These are phyloP conservation scores for Sericinus montela DNA, from an alignment of 2,888 invertebrate genomes.

Conservation along the genomic window DNA sequence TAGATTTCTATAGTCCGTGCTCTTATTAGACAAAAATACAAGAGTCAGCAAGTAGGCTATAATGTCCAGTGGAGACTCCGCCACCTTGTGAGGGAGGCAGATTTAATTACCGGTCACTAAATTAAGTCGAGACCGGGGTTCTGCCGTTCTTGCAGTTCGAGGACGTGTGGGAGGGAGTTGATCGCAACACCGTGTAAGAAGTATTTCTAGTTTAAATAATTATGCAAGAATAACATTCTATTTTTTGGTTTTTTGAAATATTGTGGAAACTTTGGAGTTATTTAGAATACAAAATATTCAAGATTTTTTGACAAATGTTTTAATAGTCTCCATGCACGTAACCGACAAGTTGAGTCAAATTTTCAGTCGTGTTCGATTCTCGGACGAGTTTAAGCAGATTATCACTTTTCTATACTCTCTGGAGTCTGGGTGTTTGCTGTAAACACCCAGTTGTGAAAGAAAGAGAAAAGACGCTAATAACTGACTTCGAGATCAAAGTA, in stretches of 20 bases:
- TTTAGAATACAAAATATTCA: too few species aligned
- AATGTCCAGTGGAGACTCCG: slow-evolving; percentile 28
- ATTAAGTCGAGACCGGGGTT: slow-evolving; percentile 25
- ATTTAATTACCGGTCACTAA: slow-evolving; percentile 34
- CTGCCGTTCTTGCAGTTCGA: slow-evolving; percentile 17
- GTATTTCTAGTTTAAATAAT: slow-evolving; percentile 9
- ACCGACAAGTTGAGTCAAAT: too few species aligned
- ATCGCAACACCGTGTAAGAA: slow-evolving; percentile 16
- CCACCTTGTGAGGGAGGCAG: slow-evolving; percentile 23
- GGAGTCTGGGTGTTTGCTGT: too few species aligned
- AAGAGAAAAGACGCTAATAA: too few species aligned
- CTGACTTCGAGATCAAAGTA: too few species aligned
- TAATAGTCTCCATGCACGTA: too few species aligned
- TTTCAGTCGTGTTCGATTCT: too few species aligned
- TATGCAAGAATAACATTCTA: slow-evolving; percentile 11
- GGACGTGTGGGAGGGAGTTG: slow-evolving; percentile 12
- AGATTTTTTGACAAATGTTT: too few species aligned
- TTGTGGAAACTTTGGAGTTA: not conserved
- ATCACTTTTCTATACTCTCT: too few species aligned
- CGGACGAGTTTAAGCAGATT: too few species aligned
- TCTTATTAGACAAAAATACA: slow-evolving; percentile 56
- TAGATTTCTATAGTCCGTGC: not conserved
- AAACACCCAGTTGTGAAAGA: too few species aligned
- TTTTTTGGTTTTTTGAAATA: not conserved
- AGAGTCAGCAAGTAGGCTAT: slow-evolving; percentile 51